These are phyloP conservation scores for Ammodramus savannarum DNA, from an alignment of 2,113 vertebrate genomes.

Conservation along the genomic window DNA sequence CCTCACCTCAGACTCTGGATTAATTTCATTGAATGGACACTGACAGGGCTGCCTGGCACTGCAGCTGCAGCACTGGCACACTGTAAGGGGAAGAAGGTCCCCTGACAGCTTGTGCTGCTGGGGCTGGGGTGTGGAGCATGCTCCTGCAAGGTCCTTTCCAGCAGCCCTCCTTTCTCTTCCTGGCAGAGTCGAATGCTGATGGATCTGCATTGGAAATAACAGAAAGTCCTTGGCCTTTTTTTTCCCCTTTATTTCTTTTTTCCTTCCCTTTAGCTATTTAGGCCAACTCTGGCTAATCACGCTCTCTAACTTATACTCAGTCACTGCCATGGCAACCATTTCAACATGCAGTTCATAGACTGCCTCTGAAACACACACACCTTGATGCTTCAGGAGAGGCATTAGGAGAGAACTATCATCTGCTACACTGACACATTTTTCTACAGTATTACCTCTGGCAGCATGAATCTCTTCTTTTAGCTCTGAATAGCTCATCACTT, in stretches of 20 bases:
- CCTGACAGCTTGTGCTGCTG: background rate
- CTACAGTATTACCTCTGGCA: slow-evolving; percentile 34
- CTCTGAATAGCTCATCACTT: slow-evolving; percentile 39
- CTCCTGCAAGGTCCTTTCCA: background rate
- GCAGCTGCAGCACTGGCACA: background rate
- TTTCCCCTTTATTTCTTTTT: background rate
- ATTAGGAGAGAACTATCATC: slow-evolving; percentile 30
- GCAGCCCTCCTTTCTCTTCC: background rate
- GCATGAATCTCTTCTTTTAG: slow-evolving; percentile 23
- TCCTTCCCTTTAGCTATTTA: slow-evolving; percentile 49
- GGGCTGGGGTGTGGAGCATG: background rate
- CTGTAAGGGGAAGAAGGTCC: background rate
- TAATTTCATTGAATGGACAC: background rate
- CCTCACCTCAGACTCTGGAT: background rate
- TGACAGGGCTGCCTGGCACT: background rate
- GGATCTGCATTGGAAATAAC: background rate
- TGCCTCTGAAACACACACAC: slow-evolving; percentile 17
- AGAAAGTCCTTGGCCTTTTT: slow-evolving; percentile 10
- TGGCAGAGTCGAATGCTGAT: background rate
- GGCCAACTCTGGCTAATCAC: background rate
- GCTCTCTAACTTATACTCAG: background rate
- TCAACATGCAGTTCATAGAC: background rate
- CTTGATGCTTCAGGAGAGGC: slow-evolving; percentile 52
- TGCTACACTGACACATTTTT: slow-evolving; percentile 46
- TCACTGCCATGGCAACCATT: slow-evolving; percentile 42